Evolutionary conservation across 1,140 invertebrate species (phyloP).

Genomic region (Steinernema khuongi): DNA sequence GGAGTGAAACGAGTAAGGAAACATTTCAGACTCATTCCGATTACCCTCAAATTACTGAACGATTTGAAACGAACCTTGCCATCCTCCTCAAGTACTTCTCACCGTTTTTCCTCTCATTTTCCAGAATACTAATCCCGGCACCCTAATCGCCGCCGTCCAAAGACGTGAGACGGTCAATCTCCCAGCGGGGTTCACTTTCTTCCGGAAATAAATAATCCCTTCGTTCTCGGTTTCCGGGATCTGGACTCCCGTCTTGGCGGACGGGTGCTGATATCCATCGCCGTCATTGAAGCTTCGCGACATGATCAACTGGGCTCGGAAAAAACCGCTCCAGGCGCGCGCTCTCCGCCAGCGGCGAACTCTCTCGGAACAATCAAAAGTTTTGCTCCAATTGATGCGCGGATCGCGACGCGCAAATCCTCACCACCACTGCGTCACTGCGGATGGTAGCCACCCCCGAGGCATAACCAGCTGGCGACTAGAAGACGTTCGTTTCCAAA

Average conservation of each 20-base stretch:
- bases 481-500: constrained; percentile 13
- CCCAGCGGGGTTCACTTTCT: background rate
- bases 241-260: background rate
- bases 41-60: too few relatives aligned
- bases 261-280: background rate
- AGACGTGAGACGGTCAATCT: background rate
- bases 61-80: background rate
- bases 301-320: background rate
- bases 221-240: background rate
- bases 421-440: background rate
- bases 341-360: background rate
- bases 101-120: background rate
- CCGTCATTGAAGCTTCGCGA: background rate
- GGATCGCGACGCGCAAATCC: background rate
- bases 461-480: constrained; percentile 16
- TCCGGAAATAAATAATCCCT: background rate
- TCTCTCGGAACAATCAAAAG: constrained; percentile 15
- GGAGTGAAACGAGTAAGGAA: too few relatives aligned
- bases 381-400: constrained; percentile 15
- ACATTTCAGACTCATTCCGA: too few relatives aligned
- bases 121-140: background rate
- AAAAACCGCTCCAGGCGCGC: constrained; percentile 11
- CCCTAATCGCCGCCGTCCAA: background rate
- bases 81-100: background rate
- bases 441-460: background rate